These are phyloP conservation scores for Griposia aprilina DNA, from an alignment of 2,888 invertebrate genomes.

Conservation along the genomic window DNA sequence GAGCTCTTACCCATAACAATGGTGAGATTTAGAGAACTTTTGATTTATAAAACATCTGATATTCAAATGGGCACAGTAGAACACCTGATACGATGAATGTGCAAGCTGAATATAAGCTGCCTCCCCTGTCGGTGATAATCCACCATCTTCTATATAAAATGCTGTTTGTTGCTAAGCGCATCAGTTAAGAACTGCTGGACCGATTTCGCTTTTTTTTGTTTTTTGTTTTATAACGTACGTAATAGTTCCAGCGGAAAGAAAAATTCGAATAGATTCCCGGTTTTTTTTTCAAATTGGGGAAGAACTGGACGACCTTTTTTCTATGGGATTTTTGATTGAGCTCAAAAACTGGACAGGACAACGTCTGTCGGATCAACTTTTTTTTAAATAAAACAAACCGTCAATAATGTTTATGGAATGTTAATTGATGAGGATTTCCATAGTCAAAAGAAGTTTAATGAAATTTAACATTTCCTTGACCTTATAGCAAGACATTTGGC, in stretches of 20 bases:
- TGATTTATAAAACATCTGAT: conserved; percentile 46
- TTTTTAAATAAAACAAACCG: conserved; percentile 3
- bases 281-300: neutral
- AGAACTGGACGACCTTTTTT: neutral
- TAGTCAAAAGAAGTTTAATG: conserved; percentile 17
- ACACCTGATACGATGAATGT: conserved; percentile 27
- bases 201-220: neutral
- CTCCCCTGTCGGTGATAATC: neutral
- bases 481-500: conserved; percentile 34
- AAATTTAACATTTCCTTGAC: conserved; percentile 30
- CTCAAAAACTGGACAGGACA: neutral
- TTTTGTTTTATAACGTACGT: neutral
- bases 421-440: conserved; percentile 22
- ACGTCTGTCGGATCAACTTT: neutral
- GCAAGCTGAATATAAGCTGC: neutral
- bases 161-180: neutral
- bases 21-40: conserved; percentile 49
- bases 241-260: neutral
- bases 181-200: neutral
- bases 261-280: neutral
- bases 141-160: neutral
- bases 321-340: neutral
- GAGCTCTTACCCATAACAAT: conserved; percentile 65
- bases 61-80: conserved; percentile 36
- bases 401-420: neutral